Conservation (phyloP, 1,140 invertebrate genomes). For the Calliopsis andreniformis region DNA sequence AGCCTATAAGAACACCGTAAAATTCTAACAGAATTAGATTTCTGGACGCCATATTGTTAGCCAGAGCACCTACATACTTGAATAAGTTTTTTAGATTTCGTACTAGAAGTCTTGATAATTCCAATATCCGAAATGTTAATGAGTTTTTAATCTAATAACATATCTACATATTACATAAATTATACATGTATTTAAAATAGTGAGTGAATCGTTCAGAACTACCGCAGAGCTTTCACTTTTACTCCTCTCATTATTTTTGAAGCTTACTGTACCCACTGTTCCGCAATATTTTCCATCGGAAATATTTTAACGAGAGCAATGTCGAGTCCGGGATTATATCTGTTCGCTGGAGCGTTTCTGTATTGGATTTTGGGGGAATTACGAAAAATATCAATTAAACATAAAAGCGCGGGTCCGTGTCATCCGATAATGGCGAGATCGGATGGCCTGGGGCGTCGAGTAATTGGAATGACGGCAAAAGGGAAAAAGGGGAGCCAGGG, state of each 20-base stretch:
- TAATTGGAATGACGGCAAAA: slow-evolving; percentile 66
- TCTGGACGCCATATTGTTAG: too few relatives aligned
- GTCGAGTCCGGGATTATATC: slow-evolving; percentile 75
- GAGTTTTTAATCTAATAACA: too few relatives aligned
- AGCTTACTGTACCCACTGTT: slow-evolving; percentile 17
- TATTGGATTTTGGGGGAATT: slow-evolving; percentile 72
- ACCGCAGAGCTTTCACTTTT: too few relatives aligned
- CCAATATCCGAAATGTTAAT: too few relatives aligned
- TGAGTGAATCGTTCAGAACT: too few relatives aligned
- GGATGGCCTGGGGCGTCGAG: slow-evolving; percentile 66
- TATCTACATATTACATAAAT: too few relatives aligned
- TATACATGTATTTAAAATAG: too few relatives aligned
- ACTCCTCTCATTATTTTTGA: slow-evolving; percentile 46
- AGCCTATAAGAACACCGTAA: too few relatives aligned
- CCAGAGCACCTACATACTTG: too few relatives aligned
- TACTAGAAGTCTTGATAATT: too few relatives aligned
- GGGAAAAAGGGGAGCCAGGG: slow-evolving; percentile 44
- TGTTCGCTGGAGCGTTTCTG: slow-evolving; percentile 65
- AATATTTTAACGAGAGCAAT: slow-evolving; percentile 78
- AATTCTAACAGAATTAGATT: too few relatives aligned
- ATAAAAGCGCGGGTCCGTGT: slow-evolving; percentile 71
- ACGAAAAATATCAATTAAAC: slow-evolving; percentile 77
- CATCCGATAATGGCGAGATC: slow-evolving; percentile 75
- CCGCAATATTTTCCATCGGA: slow-evolving; percentile 71
- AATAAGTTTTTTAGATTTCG: too few relatives aligned